phyloP scores from a whole-genome alignment of 2,113 vertebrate species.

The Sylvietta virens region DNA sequence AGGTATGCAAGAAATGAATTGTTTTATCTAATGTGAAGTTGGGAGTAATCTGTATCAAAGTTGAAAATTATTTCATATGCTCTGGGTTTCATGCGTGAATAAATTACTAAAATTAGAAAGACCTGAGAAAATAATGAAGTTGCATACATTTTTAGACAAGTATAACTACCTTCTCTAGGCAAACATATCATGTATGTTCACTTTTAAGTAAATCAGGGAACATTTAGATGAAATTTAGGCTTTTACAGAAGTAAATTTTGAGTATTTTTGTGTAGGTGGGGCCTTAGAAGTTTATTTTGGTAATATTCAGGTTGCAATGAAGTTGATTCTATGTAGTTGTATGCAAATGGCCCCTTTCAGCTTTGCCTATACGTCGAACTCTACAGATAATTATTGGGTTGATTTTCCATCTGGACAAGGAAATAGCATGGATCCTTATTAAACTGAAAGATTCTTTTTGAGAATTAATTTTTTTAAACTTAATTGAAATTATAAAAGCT shows the following conservation, averaged over 20 bases:
- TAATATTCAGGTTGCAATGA: background rate
- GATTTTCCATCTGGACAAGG: background rate
- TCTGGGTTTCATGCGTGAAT: background rate
- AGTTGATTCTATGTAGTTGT: background rate
- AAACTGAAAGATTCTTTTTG: background rate
- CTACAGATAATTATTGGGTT: background rate
- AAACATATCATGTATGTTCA: background rate
- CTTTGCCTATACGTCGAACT: background rate
- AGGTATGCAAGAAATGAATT: background rate
- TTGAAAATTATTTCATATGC: background rate
- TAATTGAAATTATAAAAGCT: background rate
- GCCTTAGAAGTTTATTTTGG: background rate
- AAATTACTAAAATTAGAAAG: background rate
- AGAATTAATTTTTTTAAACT: background rate
- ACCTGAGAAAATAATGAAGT: background rate
- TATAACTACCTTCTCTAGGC: background rate
- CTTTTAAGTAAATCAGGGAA: background rate
- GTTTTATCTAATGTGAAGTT: background rate
- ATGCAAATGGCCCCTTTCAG: background rate
- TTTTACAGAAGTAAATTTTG: background rate
- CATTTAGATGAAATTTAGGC: background rate
- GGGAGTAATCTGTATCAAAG: background rate
- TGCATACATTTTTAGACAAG: background rate
- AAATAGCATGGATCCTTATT: background rate
- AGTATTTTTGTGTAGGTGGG: background rate